Evolutionary conservation across 2,888 invertebrate genomes (phyloP), one percentile per base, ranked within the genome.

Genomic region (Frankliniella intonsa): DNA sequence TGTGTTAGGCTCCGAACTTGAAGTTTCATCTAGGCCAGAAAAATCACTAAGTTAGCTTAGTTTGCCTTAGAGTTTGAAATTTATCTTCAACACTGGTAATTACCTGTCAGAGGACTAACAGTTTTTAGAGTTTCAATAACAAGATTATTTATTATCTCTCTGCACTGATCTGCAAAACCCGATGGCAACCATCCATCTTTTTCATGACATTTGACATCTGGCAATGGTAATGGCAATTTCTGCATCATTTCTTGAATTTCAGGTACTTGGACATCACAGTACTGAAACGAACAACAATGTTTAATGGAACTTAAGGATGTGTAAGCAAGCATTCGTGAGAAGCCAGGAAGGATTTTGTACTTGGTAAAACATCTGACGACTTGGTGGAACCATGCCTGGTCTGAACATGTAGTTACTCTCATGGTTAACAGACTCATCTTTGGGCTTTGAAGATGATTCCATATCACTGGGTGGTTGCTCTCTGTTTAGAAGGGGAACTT

Each of bases 311-410:
- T 17, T 1, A n/a, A 17, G 3, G 17, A 62, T 10, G 62, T 17
- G 62, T 62, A 62, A 62, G n/a, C 62, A 62, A 7, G 5, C 14
- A 62, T 38, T 38, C 5, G 3, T 38, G 38, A 38, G 38, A 5
- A 38, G 25, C 25, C 8, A 82, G 14, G 27, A 51, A 49, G 55
- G 50, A 81, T 50, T 38, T 79, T 22, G n/a, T 88, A 95, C 94
- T 90, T 97, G 96, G 87, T 97, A 95, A 88, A 95, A 95, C 90
- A 96, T 95, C 88, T 97, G 97, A 69, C 95, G 89, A 81, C 94
- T 94, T 9, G 94, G 91, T 0, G 97, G 97, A 81, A 95, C 88
- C 84, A 91, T 89, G 17, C 94, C 94, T 1, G 95, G 94, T 11
- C 92, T 89, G 85, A 94, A 92, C 84, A 91, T 89, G 85, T 91